Base-by-base conservation (phyloP, 2,888 invertebrate genomes). In the Notocelia uddmanniana region DNA sequence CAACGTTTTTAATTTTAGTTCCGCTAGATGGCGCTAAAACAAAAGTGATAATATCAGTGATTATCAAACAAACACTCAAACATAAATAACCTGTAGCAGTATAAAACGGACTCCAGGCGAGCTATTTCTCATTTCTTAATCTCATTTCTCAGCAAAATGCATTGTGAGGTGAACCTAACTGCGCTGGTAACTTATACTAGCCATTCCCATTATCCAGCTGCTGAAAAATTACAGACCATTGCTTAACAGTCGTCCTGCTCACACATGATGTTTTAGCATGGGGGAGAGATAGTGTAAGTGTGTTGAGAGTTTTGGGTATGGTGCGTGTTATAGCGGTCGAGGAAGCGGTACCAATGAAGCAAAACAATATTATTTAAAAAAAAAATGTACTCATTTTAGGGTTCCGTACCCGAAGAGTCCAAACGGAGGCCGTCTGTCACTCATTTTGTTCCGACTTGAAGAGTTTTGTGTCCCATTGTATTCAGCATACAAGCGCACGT, bases 141-240 rank as follows among this genome's bases (percentile, higher is more conserved):
- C 41, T n/a, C 23, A 21, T 34, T 34, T 57, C 31, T 18, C 11
- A 31, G 45, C 26, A 57, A 37, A 69, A 63, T 69, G 57, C 63
- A 70, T 41, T 70, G 70, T 57, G 55, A 50, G 37, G 63, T 63
- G 37, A 63, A 64, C 55, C 50, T 45, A 23, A 59, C 68, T 37
- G 34, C 31, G n/a, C 37, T 23, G 52, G 60, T 54, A 69, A 68
- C 66, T 57, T 64, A 64, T 70, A 64, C 50, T 19, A 64, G 57
- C 64, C 34, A 58, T 64, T 63, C 50, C 69, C 64, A 70, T 70
- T 70, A 70, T 26, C 37, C 50, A 10, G 31, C 55, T 52, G 58
- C 70, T 70, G 64, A 64, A 70, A 70, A 58, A 70, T 70, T 70
- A 57, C 64, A 64, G 48, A 26, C 64, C 58, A 70, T 70, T 57